Evolutionary conservation across 2,797 vertebrate genomes (phyloP).

Genomic region (Platalea minor): DNA sequence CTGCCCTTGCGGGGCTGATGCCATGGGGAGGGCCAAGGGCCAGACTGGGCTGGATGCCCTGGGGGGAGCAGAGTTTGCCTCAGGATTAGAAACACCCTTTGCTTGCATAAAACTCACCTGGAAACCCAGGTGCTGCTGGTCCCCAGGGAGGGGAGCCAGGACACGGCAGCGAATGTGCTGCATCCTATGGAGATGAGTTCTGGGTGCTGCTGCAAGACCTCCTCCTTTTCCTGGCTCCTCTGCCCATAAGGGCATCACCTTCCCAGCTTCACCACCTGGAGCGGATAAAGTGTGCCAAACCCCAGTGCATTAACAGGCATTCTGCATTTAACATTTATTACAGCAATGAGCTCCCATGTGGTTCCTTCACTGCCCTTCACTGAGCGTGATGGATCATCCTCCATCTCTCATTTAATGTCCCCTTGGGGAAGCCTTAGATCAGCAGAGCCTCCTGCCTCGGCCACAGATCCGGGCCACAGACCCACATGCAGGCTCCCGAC

Average conservation of each 20-base stretch:
- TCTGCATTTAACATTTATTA: background rate
- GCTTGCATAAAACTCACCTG: background rate
- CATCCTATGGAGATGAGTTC: background rate
- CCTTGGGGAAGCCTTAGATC: background rate
- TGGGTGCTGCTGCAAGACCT: background rate
- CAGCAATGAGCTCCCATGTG: background rate
- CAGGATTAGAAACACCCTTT: background rate
- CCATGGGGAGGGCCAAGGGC: background rate
- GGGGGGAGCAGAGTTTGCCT: background rate
- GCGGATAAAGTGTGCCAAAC: background rate
- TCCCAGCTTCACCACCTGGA: background rate
- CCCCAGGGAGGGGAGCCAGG: background rate
- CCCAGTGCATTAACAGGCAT: background rate
- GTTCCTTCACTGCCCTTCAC: background rate
- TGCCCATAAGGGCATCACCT: background rate
- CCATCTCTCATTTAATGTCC: background rate
- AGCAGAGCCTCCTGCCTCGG: background rate
- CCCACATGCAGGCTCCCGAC: background rate
- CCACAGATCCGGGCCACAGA: background rate
- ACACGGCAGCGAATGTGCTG: background rate
- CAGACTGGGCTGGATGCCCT: background rate
- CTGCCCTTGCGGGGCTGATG: background rate
- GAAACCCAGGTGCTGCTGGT: background rate
- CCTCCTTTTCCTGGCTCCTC: background rate
- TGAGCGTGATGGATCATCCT: background rate